phyloP scores from a whole-genome alignment of 37 sponge, comb jelly and placozoan species.

The Bolinopsis microptera region DNA sequence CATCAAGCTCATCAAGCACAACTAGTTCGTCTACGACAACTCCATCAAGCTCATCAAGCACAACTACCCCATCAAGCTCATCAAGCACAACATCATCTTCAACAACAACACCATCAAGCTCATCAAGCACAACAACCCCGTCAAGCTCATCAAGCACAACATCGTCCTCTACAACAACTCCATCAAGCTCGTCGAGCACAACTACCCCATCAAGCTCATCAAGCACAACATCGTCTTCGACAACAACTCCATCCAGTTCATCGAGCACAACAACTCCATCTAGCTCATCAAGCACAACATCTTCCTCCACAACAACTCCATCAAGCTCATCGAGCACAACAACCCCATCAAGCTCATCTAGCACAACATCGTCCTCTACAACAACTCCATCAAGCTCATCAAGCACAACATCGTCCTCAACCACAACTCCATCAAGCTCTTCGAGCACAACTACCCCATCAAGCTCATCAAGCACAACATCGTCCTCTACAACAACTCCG shows the following conservation, averaged over 20 bases:
- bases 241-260: background rate
- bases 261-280: background rate
- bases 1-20: background rate
- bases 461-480: background rate
- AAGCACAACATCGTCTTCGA: background rate
- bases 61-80: background rate
- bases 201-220: background rate
- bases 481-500: background rate
- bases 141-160: background rate
- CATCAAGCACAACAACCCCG: constrained; percentile 5
- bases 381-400: background rate
- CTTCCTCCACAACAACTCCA: background rate
- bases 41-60: background rate
- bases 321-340: background rate
- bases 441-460: background rate
- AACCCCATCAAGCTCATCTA: background rate
- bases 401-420: background rate
- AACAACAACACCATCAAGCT: background rate
- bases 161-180: background rate
- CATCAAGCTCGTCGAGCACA: background rate
- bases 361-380: background rate
- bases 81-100: background rate
- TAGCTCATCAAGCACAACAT: background rate
- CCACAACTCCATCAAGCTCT: background rate
- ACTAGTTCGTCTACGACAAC: background rate